Evolutionary conservation across 2,797 vertebrate species (phyloP).

Genomic region (Brachyrhaphis roseni): DNA sequence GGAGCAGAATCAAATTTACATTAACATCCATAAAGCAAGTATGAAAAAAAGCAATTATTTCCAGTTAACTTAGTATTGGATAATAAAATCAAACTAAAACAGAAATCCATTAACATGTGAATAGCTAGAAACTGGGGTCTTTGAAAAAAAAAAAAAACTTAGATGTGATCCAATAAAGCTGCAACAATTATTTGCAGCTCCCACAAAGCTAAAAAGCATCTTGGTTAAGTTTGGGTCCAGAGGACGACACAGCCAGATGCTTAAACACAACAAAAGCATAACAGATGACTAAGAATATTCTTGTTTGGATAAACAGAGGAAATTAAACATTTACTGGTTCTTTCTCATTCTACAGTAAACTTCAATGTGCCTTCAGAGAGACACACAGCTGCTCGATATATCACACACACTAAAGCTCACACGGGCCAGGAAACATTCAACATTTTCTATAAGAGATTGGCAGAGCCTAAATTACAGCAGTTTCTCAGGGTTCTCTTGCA

Average conservation of each 20-base stretch:
- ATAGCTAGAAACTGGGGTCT: not conserved
- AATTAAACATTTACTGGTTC: conserved; percentile 30
- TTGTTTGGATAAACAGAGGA: not conserved
- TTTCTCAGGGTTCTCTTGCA: not conserved
- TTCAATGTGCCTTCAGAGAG: conserved; percentile 43
- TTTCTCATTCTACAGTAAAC: conserved; percentile 47
- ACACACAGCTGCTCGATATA: conserved; percentile 59
- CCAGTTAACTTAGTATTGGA: not conserved
- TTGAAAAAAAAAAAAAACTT: not conserved
- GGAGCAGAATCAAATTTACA: not conserved
- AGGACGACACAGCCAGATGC: not conserved
- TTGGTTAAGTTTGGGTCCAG: not conserved
- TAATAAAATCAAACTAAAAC: not conserved
- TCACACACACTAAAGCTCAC: conserved; percentile 48
- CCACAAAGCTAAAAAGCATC: not conserved
- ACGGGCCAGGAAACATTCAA: conserved; percentile 53
- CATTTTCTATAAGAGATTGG: conserved; percentile 51
- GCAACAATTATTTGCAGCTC: not conserved
- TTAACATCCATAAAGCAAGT: not conserved
- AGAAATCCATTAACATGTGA: not conserved
- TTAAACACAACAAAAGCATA: conserved; percentile 11
- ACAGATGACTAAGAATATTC: conserved; percentile 1
- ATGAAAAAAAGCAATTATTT: not conserved
- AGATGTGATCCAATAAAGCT: not conserved
- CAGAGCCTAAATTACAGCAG: conserved; percentile 41